phyloP scores from a whole-genome alignment of 2,888 invertebrate species.

The Aspidiotus rigidus region DNA sequence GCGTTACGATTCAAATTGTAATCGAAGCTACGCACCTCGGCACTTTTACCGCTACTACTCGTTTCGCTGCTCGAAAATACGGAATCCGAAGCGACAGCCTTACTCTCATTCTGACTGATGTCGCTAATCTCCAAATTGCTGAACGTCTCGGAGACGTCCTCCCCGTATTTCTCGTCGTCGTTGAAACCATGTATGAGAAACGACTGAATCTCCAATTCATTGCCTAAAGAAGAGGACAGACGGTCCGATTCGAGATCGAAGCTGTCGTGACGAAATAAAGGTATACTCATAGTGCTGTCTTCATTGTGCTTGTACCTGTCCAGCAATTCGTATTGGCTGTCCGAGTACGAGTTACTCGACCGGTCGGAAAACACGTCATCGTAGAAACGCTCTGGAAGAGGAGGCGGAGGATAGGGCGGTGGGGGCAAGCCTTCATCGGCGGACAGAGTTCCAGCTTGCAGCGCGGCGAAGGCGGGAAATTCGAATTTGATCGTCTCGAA shows the following conservation, averaged over 20 bases:
- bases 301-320: slow-evolving; percentile 10
- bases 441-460: background rate
- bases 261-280: background rate
- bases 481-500: slow-evolving; percentile 26
- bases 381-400: background rate
- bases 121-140: background rate
- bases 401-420: slow-evolving; percentile 18
- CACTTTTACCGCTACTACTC: slow-evolving; percentile 27
- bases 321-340: slow-evolving; percentile 15
- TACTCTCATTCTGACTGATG: background rate
- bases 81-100: slow-evolving; percentile 1
- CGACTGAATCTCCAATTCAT: slow-evolving; percentile 22
- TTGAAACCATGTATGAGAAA: too few relatives aligned
- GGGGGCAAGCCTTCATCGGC: slow-evolving; percentile 19
- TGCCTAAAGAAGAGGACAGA: slow-evolving; percentile 9
- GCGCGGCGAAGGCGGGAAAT: slow-evolving; percentile 12
- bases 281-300: background rate
- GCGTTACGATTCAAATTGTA: slow-evolving; percentile 1
- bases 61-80: slow-evolving; percentile 29
- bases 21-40: slow-evolving; percentile 18
- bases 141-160: background rate
- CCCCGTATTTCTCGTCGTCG: slow-evolving; percentile 2
- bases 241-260: background rate
- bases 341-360: slow-evolving; percentile 25
- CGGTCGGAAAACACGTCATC: slow-evolving; percentile 22